Conservation (phyloP, 2,113 vertebrate species). For the Isichthys henryi region DNA sequence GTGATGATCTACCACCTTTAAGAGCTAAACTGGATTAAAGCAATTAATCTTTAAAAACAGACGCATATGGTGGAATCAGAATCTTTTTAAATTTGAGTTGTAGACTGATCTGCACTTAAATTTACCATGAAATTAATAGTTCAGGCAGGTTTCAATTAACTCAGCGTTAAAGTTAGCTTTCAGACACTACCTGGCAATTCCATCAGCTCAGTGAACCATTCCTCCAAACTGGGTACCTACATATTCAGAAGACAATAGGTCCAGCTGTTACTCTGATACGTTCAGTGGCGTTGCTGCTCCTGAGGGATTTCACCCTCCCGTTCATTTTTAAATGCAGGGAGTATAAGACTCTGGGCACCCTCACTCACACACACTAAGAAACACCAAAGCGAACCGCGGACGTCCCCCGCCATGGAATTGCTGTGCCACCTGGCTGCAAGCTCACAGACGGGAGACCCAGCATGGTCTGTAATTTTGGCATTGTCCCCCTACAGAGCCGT, state of each 20-base stretch:
- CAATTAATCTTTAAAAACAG: not conserved
- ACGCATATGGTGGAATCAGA: not conserved
- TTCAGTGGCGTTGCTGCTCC: not conserved
- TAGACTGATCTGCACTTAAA: not conserved
- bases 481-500: not conserved
- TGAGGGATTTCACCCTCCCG: not conserved
- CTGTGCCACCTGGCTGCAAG: not conserved
- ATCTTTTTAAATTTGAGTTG: not conserved
- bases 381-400: not conserved
- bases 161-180: not conserved
- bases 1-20: not conserved
- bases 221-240: not conserved
- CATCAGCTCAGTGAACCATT: not conserved
- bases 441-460: not conserved
- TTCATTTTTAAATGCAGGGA: not conserved
- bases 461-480: not conserved
- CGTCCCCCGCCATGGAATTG: not conserved
- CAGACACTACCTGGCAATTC: not conserved
- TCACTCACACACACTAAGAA: not conserved
- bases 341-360: not conserved
- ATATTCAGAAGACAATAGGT: not conserved
- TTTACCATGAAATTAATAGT: not conserved
- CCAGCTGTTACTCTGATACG: not conserved
- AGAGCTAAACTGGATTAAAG: not conserved
- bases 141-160: not conserved